Percentiles rank a stretch among this genome's conserved stretches.
phyloP scores from a whole-genome alignment of 2,797 vertebrate species.

The Pangasius larnaudii region DNA sequence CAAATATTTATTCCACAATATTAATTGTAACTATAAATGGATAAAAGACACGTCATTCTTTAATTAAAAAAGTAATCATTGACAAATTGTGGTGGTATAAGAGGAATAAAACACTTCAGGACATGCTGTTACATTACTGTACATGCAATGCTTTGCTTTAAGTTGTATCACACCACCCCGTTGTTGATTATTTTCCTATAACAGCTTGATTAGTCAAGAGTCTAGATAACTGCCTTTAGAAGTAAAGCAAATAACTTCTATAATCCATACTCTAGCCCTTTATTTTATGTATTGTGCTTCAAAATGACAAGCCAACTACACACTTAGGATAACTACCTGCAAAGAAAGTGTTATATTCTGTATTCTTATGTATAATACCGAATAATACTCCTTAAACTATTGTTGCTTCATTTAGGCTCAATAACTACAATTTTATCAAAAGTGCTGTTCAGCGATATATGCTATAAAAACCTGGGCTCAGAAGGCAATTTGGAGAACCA shows the following conservation, averaged over 20 bases:
- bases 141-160: not conserved
- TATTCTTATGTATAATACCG: not conserved
- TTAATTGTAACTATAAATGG: not conserved
- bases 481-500: not conserved
- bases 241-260: not conserved
- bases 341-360: not conserved
- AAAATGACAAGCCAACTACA: not conserved
- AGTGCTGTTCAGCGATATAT: not conserved
- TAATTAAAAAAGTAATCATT: not conserved
- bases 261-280: not conserved
- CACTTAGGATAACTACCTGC: not conserved
- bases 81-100: too few species aligned
- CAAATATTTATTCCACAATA: not conserved
- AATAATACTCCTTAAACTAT: not conserved
- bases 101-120: not conserved
- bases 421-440: not conserved
- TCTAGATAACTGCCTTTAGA: not conserved
- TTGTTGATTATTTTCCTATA: not conserved
- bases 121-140: not conserved
- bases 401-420: not conserved
- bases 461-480: not conserved
- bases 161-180: not conserved
- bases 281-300: not conserved
- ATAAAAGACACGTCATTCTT: not conserved
- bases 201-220: not conserved